phyloP scores from a whole-genome alignment of 2,888 invertebrate species.

The Tiphia femorata region DNA sequence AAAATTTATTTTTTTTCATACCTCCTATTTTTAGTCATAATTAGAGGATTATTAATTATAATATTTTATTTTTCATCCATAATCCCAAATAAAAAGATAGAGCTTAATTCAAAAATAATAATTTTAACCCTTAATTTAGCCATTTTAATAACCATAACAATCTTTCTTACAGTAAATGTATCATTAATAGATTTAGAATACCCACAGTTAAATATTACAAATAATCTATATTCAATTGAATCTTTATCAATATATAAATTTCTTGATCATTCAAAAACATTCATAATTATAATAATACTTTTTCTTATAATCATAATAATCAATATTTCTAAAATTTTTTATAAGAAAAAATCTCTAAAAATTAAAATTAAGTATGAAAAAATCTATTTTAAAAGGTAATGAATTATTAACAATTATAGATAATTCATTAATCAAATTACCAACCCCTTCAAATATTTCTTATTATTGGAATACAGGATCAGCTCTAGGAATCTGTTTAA shows the following conservation, averaged over 20 bases:
- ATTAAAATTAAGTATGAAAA: no score
- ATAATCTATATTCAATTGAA: constrained; percentile 58
- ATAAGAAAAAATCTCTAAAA: no score
- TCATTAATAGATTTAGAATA: no score
- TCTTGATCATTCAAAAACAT: constrained; percentile 45
- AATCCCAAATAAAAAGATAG: no score
- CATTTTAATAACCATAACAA: not conserved
- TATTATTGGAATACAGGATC: no score
- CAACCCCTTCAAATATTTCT: no score
- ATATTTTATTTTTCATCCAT: not conserved
- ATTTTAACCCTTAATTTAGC: not conserved
- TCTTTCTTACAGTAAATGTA: constrained; percentile 71
- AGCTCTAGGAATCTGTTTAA: no score
- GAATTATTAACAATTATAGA: no score
- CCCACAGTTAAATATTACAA: constrained; percentile 68
- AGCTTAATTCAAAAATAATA: no score
- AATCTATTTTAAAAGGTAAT: constrained; percentile 77
- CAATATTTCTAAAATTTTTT: no score
- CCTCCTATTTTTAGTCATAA: not conserved
- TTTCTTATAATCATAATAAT: no score
- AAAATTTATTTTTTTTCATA: not conserved
- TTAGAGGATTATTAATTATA: not conserved
- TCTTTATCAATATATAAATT: constrained; percentile 6
- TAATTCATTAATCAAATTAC: no score
- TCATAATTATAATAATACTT: constrained; percentile 76